These are phyloP conservation scores for Gymnothorax javanicus DNA, from an alignment of 2,797 vertebrate genomes.

Conservation along the genomic window DNA sequence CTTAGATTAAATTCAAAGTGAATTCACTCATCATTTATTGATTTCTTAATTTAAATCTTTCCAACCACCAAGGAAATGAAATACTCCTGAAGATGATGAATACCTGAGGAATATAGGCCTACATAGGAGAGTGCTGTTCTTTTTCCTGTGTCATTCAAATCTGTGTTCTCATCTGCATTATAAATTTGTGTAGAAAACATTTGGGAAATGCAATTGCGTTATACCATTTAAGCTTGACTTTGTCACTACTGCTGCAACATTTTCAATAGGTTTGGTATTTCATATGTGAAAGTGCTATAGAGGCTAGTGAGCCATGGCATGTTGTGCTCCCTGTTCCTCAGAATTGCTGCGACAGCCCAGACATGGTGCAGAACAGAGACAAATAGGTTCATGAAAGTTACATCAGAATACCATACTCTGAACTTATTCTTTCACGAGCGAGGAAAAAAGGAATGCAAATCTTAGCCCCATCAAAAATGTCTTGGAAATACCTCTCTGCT, in stretches of 20 bases:
- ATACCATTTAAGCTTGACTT: background rate
- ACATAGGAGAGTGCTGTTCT: background rate
- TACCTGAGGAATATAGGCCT: background rate
- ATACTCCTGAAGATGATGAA: background rate
- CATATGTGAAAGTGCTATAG: slow-evolving; percentile 67
- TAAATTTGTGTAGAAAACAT: background rate
- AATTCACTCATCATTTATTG: background rate
- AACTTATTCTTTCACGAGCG: background rate
- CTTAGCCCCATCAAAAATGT: slow-evolving; percentile 41
- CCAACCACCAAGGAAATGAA: background rate
- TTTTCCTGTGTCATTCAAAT: background rate
- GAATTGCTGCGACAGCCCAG: slow-evolving; percentile 37
- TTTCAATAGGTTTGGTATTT: slow-evolving; percentile 60
- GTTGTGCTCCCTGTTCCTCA: slow-evolving; percentile 33
- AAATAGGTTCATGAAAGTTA: slow-evolving; percentile 7
- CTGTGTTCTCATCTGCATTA: background rate
- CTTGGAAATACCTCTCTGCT: slow-evolving; percentile 65
- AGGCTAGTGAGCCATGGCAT: slow-evolving; percentile 66
- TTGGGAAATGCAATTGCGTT: background rate
- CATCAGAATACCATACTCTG: background rate
- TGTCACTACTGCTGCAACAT: slow-evolving; percentile 44
- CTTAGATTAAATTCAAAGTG: background rate
- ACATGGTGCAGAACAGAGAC: slow-evolving; percentile 48
- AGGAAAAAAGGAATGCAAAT: background rate
- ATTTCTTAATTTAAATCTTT: background rate